phyloP scores from a whole-genome alignment of 2,888 invertebrate species.

The Anthoptus insignis region DNA sequence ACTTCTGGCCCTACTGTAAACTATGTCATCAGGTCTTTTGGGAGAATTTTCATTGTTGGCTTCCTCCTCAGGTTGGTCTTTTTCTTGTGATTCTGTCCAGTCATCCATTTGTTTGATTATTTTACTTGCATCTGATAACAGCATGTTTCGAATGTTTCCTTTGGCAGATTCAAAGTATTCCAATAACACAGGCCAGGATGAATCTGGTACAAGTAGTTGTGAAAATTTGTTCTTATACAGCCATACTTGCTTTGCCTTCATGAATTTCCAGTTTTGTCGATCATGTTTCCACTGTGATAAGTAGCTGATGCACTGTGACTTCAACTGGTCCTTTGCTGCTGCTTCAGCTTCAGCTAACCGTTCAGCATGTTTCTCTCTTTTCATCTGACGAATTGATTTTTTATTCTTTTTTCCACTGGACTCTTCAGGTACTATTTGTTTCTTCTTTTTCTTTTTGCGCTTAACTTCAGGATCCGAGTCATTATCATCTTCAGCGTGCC shows the following conservation, averaged over 20 bases:
- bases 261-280: constrained; percentile 92
- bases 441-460: constrained; percentile 66
- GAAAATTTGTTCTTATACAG: constrained; percentile 90
- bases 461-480: constrained; percentile 56
- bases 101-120: constrained; percentile 88
- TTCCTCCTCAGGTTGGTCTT: constrained; percentile 55
- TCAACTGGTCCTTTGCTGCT: constrained; percentile 83
- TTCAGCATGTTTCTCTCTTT: constrained; percentile 88
- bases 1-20: constrained; percentile 88
- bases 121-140: constrained; percentile 88
- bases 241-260: constrained; percentile 93
- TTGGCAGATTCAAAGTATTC: constrained; percentile 91
- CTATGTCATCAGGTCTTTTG: constrained; percentile 72
- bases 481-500: constrained; percentile 57
- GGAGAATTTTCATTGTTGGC: constrained; percentile 53
- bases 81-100: constrained; percentile 72
- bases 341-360: constrained; percentile 84
- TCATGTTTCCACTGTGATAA: constrained; percentile 92
- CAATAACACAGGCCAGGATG: constrained; percentile 88
- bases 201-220: constrained; percentile 84
- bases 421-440: constrained; percentile 59
- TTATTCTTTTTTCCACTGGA: constrained; percentile 72
- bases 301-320: constrained; percentile 89
- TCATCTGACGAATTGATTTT: constrained; percentile 89
- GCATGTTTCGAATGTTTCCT: constrained; percentile 88